phyloP scores from a whole-genome alignment of 1,140 invertebrate species.

The Pogonognathellus flavescens region DNA sequence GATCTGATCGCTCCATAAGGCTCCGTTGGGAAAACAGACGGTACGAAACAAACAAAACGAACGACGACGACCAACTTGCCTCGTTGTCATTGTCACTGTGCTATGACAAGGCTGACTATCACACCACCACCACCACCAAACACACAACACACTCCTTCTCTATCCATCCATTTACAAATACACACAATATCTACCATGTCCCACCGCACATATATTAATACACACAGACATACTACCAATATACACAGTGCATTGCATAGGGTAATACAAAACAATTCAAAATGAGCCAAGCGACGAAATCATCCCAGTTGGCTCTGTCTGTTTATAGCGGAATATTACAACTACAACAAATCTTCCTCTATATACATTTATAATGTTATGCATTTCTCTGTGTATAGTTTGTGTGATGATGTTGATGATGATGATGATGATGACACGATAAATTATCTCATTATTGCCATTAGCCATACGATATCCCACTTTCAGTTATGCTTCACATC shows the following conservation, averaged over 20 bases:
- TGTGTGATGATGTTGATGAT: too few relatives aligned
- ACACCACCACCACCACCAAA: background rate
- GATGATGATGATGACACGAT: constrained; percentile 41
- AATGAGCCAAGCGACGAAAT: too few relatives aligned
- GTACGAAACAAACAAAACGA: background rate
- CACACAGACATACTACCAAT: too few relatives aligned
- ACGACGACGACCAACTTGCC: background rate
- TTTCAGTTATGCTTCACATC: background rate
- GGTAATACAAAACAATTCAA: background rate
- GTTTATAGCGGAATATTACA: too few relatives aligned
- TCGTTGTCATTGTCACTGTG: constrained; percentile 12
- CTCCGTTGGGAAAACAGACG: constrained; percentile 49
- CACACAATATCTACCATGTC: background rate
- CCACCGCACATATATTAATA: background rate
- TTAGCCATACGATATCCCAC: constrained; percentile 17
- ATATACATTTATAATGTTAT: too few relatives aligned
- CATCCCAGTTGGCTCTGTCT: too few relatives aligned
- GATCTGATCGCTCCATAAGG: constrained; percentile 18
- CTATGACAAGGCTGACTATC: background rate
- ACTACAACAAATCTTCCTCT: too few relatives aligned
- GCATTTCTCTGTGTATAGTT: too few relatives aligned
- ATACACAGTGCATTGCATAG: too few relatives aligned
- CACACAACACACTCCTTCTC: background rate
- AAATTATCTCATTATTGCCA: constrained; percentile 52
- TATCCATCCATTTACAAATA: background rate